Evolutionary conservation across 92 coral and sea anemone genomes (phyloP).

Genomic region (Phenganax marumi): DNA sequence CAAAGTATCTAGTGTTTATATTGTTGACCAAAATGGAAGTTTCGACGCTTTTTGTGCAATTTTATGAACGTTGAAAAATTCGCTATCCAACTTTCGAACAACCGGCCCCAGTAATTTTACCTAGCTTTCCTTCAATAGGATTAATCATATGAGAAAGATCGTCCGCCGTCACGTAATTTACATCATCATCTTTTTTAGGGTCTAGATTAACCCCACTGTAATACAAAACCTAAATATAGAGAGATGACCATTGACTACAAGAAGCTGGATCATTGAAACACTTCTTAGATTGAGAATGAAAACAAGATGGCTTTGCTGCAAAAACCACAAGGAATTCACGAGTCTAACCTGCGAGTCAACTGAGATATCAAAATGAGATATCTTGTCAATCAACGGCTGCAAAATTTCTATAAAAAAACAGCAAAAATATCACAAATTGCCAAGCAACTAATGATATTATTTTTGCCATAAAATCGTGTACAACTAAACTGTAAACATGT

Average conservation of each 20-base stretch:
- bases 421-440: background rate
- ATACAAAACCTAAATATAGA: conserved; percentile 63
- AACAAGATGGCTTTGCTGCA: background rate
- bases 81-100: no score
- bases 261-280: background rate
- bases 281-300: background rate
- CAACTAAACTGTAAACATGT: no score
- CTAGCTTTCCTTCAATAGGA: conserved; percentile 91
- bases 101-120: conserved; percentile 56
- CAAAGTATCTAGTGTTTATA: no score
- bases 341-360: conserved; percentile 80
- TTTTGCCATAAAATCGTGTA: background rate
- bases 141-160: conserved; percentile 92
- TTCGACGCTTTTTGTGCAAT: no score
- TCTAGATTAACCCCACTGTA: conserved; percentile 71
- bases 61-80: no score
- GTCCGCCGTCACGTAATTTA: conserved; percentile 57
- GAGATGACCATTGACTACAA: background rate
- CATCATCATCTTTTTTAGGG: conserved; percentile 57
- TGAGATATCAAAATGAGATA: conserved; percentile 71
- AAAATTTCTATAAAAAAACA: conserved; percentile 54
- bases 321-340: no score
- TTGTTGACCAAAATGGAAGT: no score
- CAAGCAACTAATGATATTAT: background rate
- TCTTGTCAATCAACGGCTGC: conserved; percentile 71